Base-by-base conservation (phyloP, 2,113 vertebrate genomes). In the Motacilla alba region DNA sequence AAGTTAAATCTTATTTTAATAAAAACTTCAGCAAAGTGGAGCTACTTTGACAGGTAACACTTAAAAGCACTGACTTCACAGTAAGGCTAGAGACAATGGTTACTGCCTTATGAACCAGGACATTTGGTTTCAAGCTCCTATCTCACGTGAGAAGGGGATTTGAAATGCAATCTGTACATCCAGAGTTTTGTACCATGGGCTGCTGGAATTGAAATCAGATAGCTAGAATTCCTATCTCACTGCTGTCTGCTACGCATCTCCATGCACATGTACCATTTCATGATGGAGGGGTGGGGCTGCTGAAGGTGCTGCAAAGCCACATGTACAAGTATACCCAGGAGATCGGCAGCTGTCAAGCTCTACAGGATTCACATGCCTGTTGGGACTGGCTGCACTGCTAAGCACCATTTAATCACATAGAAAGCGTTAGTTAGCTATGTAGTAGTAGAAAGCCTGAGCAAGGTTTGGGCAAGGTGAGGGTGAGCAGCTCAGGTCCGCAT, bases 321-420 rank as follows among this genome's bases (percentile, higher is more conserved):
- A 1, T 2, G 6, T 14, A 7, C 3, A 9, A 43, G 9, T n/a
- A 62, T 39, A 46, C 6, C 37, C 28, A 44, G 49, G 35, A 50
- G 27, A 9, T 14, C 47, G 44, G 20, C 67, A 52, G 8, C 39
- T 41, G 10, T 44, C 37, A 58, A 6, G 28, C 24, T 69, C 43
- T 62, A 6, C 0, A 3, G 44, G 19, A 28, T 52, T 68, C 64
- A 19, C 27, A 8, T 37, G 11, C 11, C 24, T 21, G 0, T 46
- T 44, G 31, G 22, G 64, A 53, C n/a, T 84, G 41, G 43, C 11
- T 62, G 24, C 41, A n/a, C 7, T 28, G n/a, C 16, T 44, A 37
- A 85, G 23, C 6, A 60, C n/a, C 39, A 35, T 30, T 46, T 56
- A 13, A n/a, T 69, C 39, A 3, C 21, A 12, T 19, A 35, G 41